phyloP scores from a whole-genome alignment of 1,140 invertebrate species.

The Oscheius sp. region DNA sequence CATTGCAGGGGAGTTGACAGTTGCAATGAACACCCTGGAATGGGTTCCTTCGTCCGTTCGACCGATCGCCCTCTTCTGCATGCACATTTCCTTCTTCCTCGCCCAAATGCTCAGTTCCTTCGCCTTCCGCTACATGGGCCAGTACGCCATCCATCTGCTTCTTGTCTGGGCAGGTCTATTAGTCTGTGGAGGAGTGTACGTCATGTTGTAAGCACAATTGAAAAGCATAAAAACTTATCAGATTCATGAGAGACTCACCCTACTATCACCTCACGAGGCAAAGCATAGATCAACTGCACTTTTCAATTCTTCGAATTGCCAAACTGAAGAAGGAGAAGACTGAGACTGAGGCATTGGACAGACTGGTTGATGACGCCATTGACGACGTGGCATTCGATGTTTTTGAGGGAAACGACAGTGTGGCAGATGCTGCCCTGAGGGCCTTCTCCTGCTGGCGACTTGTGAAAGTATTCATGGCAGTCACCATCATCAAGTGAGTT shows the following conservation, averaged over 20 bases:
- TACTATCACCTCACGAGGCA: background rate
- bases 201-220: background rate
- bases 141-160: background rate
- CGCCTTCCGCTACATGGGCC: background rate
- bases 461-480: background rate
- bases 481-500: background rate
- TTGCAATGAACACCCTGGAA: background rate
- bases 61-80: background rate
- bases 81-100: background rate
- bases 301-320: background rate
- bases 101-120: background rate
- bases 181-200: background rate
- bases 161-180: background rate
- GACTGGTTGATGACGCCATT: background rate
- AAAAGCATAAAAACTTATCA: background rate
- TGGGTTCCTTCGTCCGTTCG: background rate
- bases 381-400: constrained; percentile 2
- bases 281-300: background rate
- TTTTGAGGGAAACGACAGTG: background rate
- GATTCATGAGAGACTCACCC: background rate
- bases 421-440: background rate
- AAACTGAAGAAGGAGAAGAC: background rate
- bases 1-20: background rate
- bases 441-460: background rate
- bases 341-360: background rate